Base-by-base conservation (phyloP, 2,113 vertebrate genomes). In the Cinclus mexicanus region DNA sequence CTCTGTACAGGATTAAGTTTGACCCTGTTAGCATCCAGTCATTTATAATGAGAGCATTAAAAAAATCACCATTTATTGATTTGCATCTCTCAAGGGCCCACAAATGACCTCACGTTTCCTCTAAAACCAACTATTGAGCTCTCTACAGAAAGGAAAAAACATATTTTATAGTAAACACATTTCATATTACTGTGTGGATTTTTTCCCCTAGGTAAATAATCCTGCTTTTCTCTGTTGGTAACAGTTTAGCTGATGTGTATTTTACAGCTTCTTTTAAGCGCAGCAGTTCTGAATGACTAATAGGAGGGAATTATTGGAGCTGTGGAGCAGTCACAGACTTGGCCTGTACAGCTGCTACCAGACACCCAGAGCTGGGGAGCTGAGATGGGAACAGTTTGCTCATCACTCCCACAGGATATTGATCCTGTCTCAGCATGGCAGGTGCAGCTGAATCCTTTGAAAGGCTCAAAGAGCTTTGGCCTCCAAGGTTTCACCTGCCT, bases 191-290 rank as follows among this genome's bases (percentile, higher is more conserved):
- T 18, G 31, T 10, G 1, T n/a, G 11, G 1, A 1, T 10, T 92
- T 89, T 83, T 56, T 15, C 37, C 76, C 56, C 50, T 56, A 70
- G 71, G 81, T 93, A 87, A 94, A 91, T 70, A 83, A 91, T 89
- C 79, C 56, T 79, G 6, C 82, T 82, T 91, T 94, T 76, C 78
- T 78, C 65, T 67, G 35, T 76, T 83, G 67, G 72, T 88, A 90
- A 50, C 78, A 69, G 86, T 89, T 96, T 82, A 94, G 72, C 65
- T 89, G 89, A 71, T 81, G 65, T 83, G 92, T 94, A 85, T 87
- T 96, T 89, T 95, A 95, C 77, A 95, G 85, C 69, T 91, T 78
- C 90, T 93, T 95, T 96, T 92, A 91, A 94, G 53, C 0, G 1
- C 75, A 87, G 14, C 69, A 24, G 28, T 71, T 93, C 60, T 57